Conservation (phyloP, 2,888 invertebrate genomes). For the Xestia c-nigrum region DNA sequence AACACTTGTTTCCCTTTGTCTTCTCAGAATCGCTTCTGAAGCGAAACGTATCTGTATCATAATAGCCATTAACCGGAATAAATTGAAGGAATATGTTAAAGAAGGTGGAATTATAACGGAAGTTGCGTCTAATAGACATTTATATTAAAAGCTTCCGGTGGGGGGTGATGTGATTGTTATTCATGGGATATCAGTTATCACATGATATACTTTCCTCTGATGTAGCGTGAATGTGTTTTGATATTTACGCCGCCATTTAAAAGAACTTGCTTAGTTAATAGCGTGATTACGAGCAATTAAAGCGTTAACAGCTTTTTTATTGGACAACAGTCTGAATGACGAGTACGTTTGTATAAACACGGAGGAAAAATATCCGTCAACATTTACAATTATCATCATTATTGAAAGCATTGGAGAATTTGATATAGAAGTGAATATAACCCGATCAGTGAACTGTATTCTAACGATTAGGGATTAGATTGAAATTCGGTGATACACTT, state of each 20-base stretch:
- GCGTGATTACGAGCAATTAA: slow-evolving; percentile 73
- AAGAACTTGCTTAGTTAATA: slow-evolving; percentile 72
- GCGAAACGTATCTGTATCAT: slow-evolving; percentile 49
- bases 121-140: slow-evolving; percentile 75
- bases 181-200: slow-evolving; percentile 74
- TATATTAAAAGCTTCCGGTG: slow-evolving; percentile 75
- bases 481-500: slow-evolving; percentile 38
- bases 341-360: slow-evolving; percentile 28
- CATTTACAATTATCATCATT: slow-evolving; percentile 9
- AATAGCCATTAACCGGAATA: slow-evolving; percentile 67
- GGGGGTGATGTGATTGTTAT: slow-evolving; percentile 78
- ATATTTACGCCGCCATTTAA: slow-evolving; percentile 70
- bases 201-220: slow-evolving; percentile 67
- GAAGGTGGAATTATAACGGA: slow-evolving; percentile 78
- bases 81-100: slow-evolving; percentile 70
- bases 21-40: slow-evolving; percentile 61
- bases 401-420: slow-evolving; percentile 24
- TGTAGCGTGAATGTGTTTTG: slow-evolving; percentile 66
- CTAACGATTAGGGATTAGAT: slow-evolving; percentile 40
- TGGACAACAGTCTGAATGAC: slow-evolving; percentile 42
- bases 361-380: slow-evolving; percentile 16
- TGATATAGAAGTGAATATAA: slow-evolving; percentile 28
- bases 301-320: slow-evolving; percentile 67
- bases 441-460: slow-evolving; percentile 19
- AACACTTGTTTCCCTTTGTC: slow-evolving; percentile 72